Evolutionary conservation across 2,888 invertebrate species (phyloP), one percentile per base, ranked within the genome.

Genomic region (Willowsia nigromaculata): DNA sequence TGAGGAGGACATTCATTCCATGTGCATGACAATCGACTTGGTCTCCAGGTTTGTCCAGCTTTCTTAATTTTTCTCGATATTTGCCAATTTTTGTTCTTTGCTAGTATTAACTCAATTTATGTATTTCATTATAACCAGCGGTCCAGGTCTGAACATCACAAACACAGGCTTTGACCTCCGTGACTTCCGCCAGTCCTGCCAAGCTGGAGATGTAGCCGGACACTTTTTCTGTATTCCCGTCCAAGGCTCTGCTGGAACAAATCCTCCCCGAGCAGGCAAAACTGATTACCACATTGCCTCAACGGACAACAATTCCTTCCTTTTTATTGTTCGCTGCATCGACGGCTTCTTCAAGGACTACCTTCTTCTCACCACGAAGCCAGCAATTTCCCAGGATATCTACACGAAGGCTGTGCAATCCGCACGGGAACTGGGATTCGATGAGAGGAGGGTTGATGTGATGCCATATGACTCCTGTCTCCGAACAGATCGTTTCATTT

Each of bases 121-220:
- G n/a, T n/a, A n/a, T n/a, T n/a, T n/a, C n/a, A n/a, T n/a, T n/a
- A n/a, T n/a, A n/a, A 53, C 18, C 50, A 86, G 86, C 40, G 86
- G 86, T 27, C 80, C 86, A n/a, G 86, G 86, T n/a, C 56, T 86
- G 3, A 86, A 86, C 22, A 68, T 86, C 40, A 86, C 86, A 0
- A 86, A 86, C 68, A 86, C 80, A 9, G 86, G 86, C 5, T 86
- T 53, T 30, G 86, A 86, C 40, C 68, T 86, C 7, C 59, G 86
- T 2, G 86, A 86, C 27, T 86, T 86, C 37, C 80, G 80, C 5
- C 86, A 80, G 68, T 53, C 86, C 13, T 86, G 86, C 27, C 80
- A 80, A 53, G 86, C 80, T 37, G 86, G 86, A 3, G 53, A 50
- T 27, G 80, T 62, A 1, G 33, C 80, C 22, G 86, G 86, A 22